A percentile compares a stretch with the other conserved stretches of the same genome.
phyloP scores from a whole-genome alignment of 2,113 vertebrate genomes.

The Scalopus aquaticus region DNA sequence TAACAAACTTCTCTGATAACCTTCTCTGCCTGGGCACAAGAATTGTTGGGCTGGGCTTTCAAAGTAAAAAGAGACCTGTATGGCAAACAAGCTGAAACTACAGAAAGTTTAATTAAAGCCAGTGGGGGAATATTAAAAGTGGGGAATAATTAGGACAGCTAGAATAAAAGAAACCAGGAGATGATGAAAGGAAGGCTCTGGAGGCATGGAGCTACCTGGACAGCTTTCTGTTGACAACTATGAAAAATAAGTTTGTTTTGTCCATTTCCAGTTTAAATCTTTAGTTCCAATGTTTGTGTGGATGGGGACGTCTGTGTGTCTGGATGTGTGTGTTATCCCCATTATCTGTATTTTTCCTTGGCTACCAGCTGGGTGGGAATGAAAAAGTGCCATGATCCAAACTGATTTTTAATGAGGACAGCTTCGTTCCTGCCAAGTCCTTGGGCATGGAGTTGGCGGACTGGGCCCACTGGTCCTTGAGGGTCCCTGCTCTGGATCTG shows the following conservation, averaged over 20 bases:
- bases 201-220: not conserved
- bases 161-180: not conserved
- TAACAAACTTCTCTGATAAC: constrained; percentile 21
- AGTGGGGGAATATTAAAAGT: constrained; percentile 54
- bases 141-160: constrained; percentile 54
- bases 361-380: constrained; percentile 2
- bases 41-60: constrained; percentile 7
- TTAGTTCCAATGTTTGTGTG: not conserved
- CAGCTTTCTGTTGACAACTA: not conserved
- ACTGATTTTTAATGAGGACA: constrained; percentile 71
- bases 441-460: not conserved
- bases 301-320: not conserved
- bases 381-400: constrained; percentile 56
- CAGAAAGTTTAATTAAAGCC: constrained; percentile 74
- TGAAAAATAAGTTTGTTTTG: constrained; percentile 31
- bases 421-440: constrained; percentile 52
- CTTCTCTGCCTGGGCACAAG: constrained; percentile 33
- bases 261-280: not conserved
- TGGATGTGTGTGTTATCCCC: not conserved
- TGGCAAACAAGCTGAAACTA: constrained; percentile 56
- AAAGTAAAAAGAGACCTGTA: not conserved
- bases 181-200: not conserved
- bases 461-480: constrained; percentile 31
- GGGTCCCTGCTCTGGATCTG: constrained; percentile 46
- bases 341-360: not conserved